A percentile compares a stretch with the other conserved stretches of the same genome.
These are phyloP conservation scores for Drosophila meridionalis DNA, from an alignment of 2,888 invertebrate genomes.

Conservation along the genomic window DNA sequence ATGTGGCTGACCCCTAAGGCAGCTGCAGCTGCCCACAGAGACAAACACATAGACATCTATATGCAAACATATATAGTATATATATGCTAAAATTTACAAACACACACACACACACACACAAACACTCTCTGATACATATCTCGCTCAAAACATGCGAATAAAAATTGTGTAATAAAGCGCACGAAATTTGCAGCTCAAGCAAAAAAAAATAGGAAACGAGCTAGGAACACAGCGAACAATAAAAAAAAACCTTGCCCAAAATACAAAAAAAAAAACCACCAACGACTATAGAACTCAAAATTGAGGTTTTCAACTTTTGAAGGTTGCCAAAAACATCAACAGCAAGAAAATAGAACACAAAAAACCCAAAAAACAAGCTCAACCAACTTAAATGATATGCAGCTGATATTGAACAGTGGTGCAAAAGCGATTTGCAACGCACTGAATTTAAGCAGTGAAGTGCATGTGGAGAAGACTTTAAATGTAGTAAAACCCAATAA, in stretches of 20 bases:
- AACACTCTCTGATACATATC: neutral
- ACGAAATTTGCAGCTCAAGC: conserved; percentile 27
- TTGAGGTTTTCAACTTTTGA: conserved; percentile 50
- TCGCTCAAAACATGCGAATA: conserved; percentile 37
- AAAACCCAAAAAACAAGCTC: neutral
- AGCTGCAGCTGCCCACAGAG: conserved; percentile 38
- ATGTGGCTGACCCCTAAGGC: conserved; percentile 43
- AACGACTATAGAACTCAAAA: conserved; percentile 24
- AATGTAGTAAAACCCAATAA: neutral
- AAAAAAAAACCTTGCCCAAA: conserved; percentile 1
- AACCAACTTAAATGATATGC: conserved; percentile 18
- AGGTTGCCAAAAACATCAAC: conserved; percentile 39
- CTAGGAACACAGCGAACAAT: neutral
- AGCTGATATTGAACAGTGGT: conserved; percentile 7
- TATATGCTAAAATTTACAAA: too few relatives aligned
- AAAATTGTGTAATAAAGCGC: conserved; percentile 37
- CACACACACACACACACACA: neutral
- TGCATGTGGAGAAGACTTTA: neutral
- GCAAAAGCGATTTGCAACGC: neutral
- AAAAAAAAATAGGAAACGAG: conserved; percentile 3
- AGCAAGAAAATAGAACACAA: neutral
- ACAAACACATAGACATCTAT: neutral
- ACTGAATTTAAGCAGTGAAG: neutral
- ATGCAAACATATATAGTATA: neutral
- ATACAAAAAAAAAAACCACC: conserved; percentile 3